A percentile compares a stretch with the other conserved stretches of the same genome.
Evolutionary conservation across 2,888 invertebrate genomes (phyloP).

Genomic region (Nymphalis urticae): DNA sequence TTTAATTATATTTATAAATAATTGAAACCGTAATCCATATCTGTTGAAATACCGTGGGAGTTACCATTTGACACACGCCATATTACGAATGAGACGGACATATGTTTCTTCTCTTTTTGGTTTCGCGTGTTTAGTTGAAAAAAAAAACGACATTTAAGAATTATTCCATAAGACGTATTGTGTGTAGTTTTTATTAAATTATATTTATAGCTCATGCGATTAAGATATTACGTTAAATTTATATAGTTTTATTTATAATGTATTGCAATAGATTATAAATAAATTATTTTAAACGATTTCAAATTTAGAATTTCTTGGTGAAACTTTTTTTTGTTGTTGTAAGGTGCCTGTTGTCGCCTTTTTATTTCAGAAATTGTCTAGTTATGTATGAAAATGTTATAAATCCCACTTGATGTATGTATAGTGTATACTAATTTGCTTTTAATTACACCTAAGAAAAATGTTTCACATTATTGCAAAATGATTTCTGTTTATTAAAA

Average conservation of each 20-base stretch:
- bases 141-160: slow-evolving; percentile 22
- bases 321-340: too few relatives aligned
- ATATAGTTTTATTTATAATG: neutral
- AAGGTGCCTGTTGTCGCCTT: too few relatives aligned
- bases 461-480: too few relatives aligned
- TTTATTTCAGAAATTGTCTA: too few relatives aligned
- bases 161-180: slow-evolving; percentile 9
- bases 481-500: too few relatives aligned
- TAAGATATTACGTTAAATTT: slow-evolving; percentile 3
- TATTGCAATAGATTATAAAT: too few relatives aligned
- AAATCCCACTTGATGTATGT: too few relatives aligned
- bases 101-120: slow-evolving; percentile 45
- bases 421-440: too few relatives aligned
- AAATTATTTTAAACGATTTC: too few relatives aligned
- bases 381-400: too few relatives aligned
- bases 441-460: too few relatives aligned
- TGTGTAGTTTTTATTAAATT: slow-evolving; percentile 6
- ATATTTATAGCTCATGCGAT: neutral
- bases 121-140: slow-evolving; percentile 43
- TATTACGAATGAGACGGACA: slow-evolving; percentile 50
- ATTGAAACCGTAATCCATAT: slow-evolving; percentile 43
- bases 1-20: neutral
- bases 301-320: too few relatives aligned
- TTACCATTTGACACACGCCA: slow-evolving; percentile 69
- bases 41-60: slow-evolving; percentile 61